Evolutionary conservation across 2,888 invertebrate species (phyloP).

Genomic region (Amaurobius ferox): DNA sequence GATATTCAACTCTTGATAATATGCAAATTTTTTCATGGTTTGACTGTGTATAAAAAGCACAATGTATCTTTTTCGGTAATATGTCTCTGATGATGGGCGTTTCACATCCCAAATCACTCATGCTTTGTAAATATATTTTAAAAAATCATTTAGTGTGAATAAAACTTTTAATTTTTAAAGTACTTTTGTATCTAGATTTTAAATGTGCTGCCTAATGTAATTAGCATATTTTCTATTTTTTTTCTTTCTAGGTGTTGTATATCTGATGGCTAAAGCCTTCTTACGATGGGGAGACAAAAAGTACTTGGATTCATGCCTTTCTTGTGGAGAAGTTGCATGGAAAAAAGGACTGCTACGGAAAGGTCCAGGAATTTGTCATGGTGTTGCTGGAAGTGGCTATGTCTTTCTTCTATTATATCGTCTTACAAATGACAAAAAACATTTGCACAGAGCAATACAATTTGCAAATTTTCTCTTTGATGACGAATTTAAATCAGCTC

Average conservation of each 20-base stretch:
- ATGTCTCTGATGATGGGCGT: too few species aligned
- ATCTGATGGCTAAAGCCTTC: conserved; percentile 89
- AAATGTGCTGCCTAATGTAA: too few species aligned
- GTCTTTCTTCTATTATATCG: conserved; percentile 87
- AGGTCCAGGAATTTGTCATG: conserved; percentile 92
- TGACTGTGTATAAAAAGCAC: too few species aligned
- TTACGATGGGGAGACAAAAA: conserved; percentile 85
- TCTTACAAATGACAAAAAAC: conserved; percentile 84
- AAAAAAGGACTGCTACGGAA: conserved; percentile 88
- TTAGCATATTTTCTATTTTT: too few species aligned
- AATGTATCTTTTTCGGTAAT: too few species aligned
- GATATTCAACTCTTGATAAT: too few species aligned
- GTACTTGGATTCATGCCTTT: conserved; percentile 84
- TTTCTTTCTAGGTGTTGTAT: conserved; percentile 82
- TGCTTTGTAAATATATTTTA: too few species aligned
- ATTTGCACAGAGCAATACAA: conserved; percentile 85
- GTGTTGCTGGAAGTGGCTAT: conserved; percentile 87
- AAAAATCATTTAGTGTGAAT: too few species aligned
- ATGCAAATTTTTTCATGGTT: too few species aligned
- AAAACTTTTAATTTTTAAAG: too few species aligned
- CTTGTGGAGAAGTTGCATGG: conserved; percentile 88
- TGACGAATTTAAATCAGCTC: conserved; percentile 83
- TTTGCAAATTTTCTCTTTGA: conserved; percentile 87
- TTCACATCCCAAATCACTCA: too few species aligned
- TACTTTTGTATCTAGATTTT: too few species aligned